Base-by-base conservation (phyloP, 1,140 invertebrate species). In the Bombus superbus region DNA sequence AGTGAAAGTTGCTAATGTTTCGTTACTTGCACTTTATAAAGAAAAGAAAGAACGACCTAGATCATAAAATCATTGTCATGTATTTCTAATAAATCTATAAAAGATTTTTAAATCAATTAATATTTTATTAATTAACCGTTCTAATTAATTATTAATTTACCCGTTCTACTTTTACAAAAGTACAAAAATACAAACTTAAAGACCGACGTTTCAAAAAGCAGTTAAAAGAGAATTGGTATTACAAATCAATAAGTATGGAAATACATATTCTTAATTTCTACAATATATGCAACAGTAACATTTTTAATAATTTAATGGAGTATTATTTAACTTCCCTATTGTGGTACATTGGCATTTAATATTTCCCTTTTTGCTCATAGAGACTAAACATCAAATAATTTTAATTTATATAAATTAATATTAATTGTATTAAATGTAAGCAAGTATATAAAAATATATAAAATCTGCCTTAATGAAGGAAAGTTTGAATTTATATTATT, bases 11-110 rank as follows among this genome's bases (percentile, higher is more conserved):
- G 99, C 99, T 89, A 99, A 99, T 94, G 99, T 99, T 62, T 99
- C 99, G 11, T 97, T 99, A 72, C 96, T 99, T 94, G 99, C 99
- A 86, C 96, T 99, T 88, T 99, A 99, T 96, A 99, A 99, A 96
- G 99, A 99, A 95, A 99, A 99, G 97, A 99, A 99, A 95, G 99
- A 99, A 96, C 97, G 99, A 95, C 99, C 99, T 93, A 97, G 99
- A 96, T 99, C 99, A 95, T 99, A 99, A 98, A 95, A 93, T 66
- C 44, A 79, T 73, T 83, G 76, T 69, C 73, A 83, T 94, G 88
- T 94, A 92, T 91, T 92, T 93, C 91, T 89, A 89, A 87, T 44
- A 57, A 75, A 68, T 18, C 78, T 91, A 87, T 91, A 88, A 91
- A 88, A 85, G 88, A 11, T 89, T 91, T 89, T 69, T 69, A 88